Evolutionary conservation across 1,140 invertebrate genomes (phyloP).

Genomic region (Goniozus legneri): DNA sequence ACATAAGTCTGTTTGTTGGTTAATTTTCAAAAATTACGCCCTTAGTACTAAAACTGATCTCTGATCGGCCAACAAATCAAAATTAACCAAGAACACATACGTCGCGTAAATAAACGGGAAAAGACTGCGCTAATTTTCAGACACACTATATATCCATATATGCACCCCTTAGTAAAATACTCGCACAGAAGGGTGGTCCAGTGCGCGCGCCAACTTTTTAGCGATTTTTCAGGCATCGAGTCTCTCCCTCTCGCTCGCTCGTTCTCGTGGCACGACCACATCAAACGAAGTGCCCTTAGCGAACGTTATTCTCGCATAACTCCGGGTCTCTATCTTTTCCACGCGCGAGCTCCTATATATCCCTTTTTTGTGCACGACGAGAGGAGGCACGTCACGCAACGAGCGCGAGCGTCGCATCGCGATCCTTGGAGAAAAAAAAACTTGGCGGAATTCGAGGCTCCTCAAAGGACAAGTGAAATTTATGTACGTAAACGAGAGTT

Average conservation of each 20-base stretch:
- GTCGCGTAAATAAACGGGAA: too few relatives aligned
- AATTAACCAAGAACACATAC: too few relatives aligned
- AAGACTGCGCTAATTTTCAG: too few relatives aligned
- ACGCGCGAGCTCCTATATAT: too few relatives aligned
- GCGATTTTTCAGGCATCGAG: constrained; percentile 23
- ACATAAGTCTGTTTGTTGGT: too few relatives aligned
- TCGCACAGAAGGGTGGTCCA: constrained; percentile 8
- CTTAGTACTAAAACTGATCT: too few relatives aligned
- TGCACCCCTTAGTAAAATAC: constrained; percentile 14
- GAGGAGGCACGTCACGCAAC: constrained; percentile 1
- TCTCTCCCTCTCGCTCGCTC: too few relatives aligned
- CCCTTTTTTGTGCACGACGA: too few relatives aligned
- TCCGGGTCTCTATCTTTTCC: constrained; percentile 1
- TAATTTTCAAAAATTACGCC: too few relatives aligned
- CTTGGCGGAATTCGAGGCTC: constrained; percentile 1
- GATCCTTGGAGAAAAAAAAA: constrained; percentile 14
- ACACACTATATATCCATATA: constrained; percentile 9
- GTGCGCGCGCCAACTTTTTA: constrained; percentile 22
- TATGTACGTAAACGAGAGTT: too few relatives aligned
- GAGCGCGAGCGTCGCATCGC: not conserved
- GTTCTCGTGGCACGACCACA: constrained; percentile 16
- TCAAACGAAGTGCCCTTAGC: constrained; percentile 24
- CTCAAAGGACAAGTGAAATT: constrained; percentile 11
- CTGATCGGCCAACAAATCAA: too few relatives aligned
- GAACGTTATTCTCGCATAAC: constrained; percentile 11